Conservation (phyloP, 2,113 vertebrate genomes). For the Piprites chloris region DNA sequence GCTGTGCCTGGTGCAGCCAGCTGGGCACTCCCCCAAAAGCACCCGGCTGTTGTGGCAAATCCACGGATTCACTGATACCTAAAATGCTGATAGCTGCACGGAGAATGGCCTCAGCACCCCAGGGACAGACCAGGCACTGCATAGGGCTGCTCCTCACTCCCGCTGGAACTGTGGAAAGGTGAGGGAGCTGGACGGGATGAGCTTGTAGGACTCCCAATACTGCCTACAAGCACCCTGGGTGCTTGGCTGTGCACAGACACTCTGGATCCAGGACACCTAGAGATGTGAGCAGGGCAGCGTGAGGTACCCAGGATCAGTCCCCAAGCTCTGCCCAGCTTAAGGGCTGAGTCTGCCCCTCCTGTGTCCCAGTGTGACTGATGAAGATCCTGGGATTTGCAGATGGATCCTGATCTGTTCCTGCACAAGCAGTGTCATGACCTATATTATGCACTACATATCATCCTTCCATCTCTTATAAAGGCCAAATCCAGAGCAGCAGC, state of each 20-base stretch:
- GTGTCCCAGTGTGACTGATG: background rate
- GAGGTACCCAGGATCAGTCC: background rate
- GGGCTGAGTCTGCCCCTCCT: background rate
- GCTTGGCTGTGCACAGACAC: accelerated
- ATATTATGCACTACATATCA: accelerated
- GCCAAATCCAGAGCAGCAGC: background rate
- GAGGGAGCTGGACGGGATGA: accelerated
- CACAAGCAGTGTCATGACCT: background rate
- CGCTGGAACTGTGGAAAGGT: background rate
- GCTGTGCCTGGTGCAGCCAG: accelerated
- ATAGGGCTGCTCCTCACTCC: background rate
- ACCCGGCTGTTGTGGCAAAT: background rate
- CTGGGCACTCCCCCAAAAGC: background rate
- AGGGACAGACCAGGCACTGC: background rate
- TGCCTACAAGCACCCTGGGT: background rate
- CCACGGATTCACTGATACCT: background rate
- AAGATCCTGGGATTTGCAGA: background rate
- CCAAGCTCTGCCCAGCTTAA: too few species aligned
- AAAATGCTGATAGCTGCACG: background rate
- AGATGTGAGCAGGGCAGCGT: background rate
- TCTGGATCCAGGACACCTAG: background rate
- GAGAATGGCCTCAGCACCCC: background rate
- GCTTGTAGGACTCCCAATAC: accelerated
- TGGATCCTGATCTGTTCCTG: background rate
- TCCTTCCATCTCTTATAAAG: accelerated